phyloP scores from a whole-genome alignment of 2,888 invertebrate genomes.

The Epinotia ramella region DNA sequence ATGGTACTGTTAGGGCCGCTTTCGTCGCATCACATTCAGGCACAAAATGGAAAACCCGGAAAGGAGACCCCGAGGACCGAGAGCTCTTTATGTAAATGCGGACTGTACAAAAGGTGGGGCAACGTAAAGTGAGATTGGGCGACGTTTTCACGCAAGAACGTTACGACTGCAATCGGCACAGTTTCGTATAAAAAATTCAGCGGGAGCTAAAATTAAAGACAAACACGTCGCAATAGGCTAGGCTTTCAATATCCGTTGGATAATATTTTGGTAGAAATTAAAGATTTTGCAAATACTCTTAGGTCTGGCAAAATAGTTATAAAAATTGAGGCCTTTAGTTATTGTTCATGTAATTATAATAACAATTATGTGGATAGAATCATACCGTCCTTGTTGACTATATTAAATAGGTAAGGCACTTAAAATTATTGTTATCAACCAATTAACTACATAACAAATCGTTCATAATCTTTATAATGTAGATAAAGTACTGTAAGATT shows the following conservation, averaged over 20 bases:
- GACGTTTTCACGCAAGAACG: constrained; percentile 65
- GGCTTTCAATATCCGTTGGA: constrained; percentile 52
- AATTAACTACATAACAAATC: too few species aligned
- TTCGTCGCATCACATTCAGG: constrained; percentile 70
- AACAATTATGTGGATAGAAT: too few species aligned
- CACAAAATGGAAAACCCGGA: constrained; percentile 80
- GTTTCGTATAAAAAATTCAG: constrained; percentile 61
- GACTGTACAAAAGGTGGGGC: constrained; percentile 76
- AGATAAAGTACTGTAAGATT: too few species aligned
- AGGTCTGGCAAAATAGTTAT: neutral
- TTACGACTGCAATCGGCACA: constrained; percentile 61
- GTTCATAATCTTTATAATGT: too few species aligned
- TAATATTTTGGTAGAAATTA: constrained; percentile 47
- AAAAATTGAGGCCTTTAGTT: neutral
- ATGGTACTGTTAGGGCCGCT: constrained; percentile 60
- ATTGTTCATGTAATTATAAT: neutral
- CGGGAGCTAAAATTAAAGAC: constrained; percentile 56
- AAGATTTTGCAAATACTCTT: neutral
- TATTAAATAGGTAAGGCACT: too few species aligned
- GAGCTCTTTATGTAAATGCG: constrained; percentile 81
- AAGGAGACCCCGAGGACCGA: constrained; percentile 79
- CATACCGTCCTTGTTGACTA: too few species aligned
- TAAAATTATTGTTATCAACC: too few species aligned
- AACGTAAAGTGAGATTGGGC: constrained; percentile 77
- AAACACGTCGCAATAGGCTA: constrained; percentile 54